phyloP scores from a whole-genome alignment of 2,113 vertebrate genomes.

The Tursiops truncatus region DNA sequence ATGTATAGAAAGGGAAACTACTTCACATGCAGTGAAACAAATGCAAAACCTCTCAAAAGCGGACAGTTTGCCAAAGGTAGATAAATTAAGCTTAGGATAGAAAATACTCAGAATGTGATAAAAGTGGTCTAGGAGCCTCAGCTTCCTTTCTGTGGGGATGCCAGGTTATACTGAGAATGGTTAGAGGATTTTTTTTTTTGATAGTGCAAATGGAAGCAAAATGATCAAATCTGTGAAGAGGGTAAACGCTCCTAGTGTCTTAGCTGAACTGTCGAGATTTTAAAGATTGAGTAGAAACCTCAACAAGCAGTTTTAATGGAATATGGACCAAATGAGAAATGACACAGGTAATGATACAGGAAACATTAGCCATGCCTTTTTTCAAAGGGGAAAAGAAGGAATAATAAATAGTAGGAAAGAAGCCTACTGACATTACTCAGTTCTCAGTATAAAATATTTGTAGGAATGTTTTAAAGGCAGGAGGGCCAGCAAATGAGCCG shows the following conservation, averaged over 20 bases:
- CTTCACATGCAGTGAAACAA: slow-evolving; percentile 20
- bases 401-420: background rate
- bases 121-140: background rate
- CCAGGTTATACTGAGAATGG: background rate
- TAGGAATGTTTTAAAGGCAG: background rate
- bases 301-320: background rate
- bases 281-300: background rate
- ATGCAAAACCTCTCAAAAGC: slow-evolving; percentile 24
- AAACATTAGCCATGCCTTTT: background rate
- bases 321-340: slow-evolving; percentile 1
- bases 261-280: background rate
- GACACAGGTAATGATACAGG: background rate
- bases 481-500: background rate
- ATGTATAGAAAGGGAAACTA: slow-evolving; percentile 15
- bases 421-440: background rate
- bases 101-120: background rate
- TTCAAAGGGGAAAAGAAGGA: background rate
- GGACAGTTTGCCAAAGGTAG: background rate
- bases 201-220: background rate
- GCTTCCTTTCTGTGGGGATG: background rate
- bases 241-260: background rate
- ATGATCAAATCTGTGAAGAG: slow-evolving; percentile 6
- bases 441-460: background rate
- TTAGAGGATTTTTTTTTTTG: background rate
- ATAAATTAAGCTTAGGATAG: background rate